These are phyloP conservation scores for Somateria mollissima DNA, from an alignment of 2,797 vertebrate genomes.

Conservation along the genomic window DNA sequence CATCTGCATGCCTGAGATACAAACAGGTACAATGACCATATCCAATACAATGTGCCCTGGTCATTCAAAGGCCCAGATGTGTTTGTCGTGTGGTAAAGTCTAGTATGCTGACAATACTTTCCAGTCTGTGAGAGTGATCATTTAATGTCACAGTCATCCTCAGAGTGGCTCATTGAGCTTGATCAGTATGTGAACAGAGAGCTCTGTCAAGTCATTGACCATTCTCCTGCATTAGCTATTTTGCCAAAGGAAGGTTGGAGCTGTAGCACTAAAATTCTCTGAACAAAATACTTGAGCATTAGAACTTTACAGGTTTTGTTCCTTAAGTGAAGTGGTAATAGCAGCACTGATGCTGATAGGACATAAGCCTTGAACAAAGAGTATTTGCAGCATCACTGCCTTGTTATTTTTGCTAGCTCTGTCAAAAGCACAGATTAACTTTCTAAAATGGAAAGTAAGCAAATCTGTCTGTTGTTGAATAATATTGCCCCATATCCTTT, in stretches of 20 bases:
- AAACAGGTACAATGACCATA: background rate
- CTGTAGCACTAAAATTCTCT: background rate
- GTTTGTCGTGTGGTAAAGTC: background rate
- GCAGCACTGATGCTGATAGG: background rate
- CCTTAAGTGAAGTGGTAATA: background rate
- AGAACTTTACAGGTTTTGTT: background rate
- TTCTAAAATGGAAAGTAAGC: background rate
- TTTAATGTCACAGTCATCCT: constrained; percentile 88
- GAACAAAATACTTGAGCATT: background rate
- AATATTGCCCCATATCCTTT: background rate
- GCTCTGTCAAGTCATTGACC: constrained; percentile 87
- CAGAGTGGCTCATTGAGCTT: constrained; percentile 86
- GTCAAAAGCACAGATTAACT: background rate
- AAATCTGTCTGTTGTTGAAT: background rate
- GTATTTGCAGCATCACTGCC: background rate
- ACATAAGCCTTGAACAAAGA: background rate
- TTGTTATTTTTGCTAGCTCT: background rate
- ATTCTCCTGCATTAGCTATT: constrained; percentile 88
- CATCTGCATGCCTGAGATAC: background rate
- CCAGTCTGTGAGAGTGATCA: constrained; percentile 82
- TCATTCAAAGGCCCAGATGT: background rate
- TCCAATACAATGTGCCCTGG: too few species aligned
- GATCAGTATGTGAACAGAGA: constrained; percentile 86
- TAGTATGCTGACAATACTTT: background rate
- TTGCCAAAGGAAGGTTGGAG: constrained; percentile 88